Evolutionary conservation across 2,113 vertebrate species (phyloP).

Genomic region (Marmota flaviventris): DNA sequence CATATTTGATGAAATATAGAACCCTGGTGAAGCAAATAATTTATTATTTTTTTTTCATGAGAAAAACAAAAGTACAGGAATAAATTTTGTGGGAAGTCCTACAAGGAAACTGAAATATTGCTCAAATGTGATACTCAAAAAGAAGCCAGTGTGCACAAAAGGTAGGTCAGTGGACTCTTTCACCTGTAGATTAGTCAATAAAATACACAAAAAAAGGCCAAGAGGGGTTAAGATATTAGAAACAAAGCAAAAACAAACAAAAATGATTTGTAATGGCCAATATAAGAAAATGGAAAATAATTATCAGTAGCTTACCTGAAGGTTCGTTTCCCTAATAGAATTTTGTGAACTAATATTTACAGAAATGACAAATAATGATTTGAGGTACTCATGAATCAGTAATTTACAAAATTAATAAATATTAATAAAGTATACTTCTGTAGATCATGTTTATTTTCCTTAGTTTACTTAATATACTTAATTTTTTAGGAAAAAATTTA

Average conservation of each 20-base stretch:
- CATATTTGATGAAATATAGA: not conserved
- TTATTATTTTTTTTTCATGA: not conserved
- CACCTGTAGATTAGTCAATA: not conserved
- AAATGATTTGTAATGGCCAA: not conserved
- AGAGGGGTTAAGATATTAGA: not conserved
- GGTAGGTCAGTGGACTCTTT: fast-evolving
- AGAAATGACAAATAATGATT: not conserved
- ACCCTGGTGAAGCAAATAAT: not conserved
- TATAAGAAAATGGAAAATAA: not conserved
- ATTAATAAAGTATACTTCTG: not conserved
- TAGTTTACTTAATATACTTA: not conserved
- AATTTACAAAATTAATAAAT: not conserved
- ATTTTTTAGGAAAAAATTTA: not conserved
- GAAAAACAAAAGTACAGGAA: not conserved
- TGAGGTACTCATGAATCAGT: not conserved
- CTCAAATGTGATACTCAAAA: not conserved
- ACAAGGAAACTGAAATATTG: not conserved
- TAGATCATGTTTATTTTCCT: not conserved
- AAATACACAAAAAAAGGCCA: not conserved
- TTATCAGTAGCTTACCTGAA: not conserved
- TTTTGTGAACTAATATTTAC: not conserved
- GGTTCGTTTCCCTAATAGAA: not conserved
- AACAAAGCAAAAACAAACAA: no score
- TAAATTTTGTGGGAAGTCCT: not conserved
- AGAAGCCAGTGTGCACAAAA: not conserved